Evolutionary conservation across 2,888 invertebrate genomes (phyloP).

Genomic region (Chymomyza caudatula): DNA sequence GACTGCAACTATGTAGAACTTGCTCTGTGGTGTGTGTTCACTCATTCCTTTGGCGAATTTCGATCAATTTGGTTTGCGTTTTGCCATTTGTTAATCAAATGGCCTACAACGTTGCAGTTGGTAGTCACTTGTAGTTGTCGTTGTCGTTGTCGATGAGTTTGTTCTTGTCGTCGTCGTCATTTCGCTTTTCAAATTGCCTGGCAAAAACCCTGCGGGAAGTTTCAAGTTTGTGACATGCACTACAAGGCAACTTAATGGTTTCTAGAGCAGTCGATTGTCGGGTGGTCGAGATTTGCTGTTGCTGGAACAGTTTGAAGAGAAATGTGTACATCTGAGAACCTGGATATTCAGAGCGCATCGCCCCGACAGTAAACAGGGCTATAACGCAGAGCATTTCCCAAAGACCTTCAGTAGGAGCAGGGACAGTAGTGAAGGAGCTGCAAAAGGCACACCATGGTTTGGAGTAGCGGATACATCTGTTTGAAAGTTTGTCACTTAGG

Average conservation of each 20-base stretch:
- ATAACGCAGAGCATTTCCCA: too few species aligned
- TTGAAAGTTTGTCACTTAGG: too few species aligned
- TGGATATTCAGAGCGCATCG: background rate
- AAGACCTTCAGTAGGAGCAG: too few species aligned
- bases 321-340: background rate
- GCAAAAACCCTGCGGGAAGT: constrained; percentile 57
- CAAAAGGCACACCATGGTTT: too few species aligned
- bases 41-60: constrained; percentile 61
- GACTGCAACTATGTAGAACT: background rate
- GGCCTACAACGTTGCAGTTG: constrained; percentile 64
- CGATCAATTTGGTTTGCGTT: constrained; percentile 72
- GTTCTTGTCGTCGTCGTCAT: constrained; percentile 58
- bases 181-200: constrained; percentile 69
- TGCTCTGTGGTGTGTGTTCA: background rate
- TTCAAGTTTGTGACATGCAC: background rate
- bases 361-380: too few species aligned
- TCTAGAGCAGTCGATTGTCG: constrained; percentile 33
- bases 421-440: too few species aligned
- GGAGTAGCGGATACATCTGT: too few species aligned
- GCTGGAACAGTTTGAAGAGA: background rate
- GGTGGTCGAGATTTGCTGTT: constrained; percentile 39
- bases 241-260: background rate
- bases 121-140: constrained; percentile 1
- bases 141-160: constrained; percentile 3
- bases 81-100: constrained; percentile 76